Percentiles rank a stretch among this genome's conserved stretches.
Conservation (phyloP, 2,113 vertebrate genomes). For the Pipra filicauda region DNA sequence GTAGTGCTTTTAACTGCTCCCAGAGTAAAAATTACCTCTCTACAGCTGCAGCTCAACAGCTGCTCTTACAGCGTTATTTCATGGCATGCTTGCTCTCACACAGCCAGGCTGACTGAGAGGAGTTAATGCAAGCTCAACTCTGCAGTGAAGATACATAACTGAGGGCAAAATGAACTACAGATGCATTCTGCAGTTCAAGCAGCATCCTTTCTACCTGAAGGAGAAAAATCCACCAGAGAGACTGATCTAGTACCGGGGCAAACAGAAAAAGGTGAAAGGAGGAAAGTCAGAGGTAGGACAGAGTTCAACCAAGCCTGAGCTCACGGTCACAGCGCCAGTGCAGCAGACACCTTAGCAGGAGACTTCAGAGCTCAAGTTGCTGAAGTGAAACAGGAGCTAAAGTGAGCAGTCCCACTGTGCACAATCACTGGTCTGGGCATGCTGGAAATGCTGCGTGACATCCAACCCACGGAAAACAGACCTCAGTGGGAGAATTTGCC, state of each 20-base stretch:
- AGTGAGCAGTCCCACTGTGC: not conserved
- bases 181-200: not conserved
- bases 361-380: not conserved
- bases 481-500: not conserved
- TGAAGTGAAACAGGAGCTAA: not conserved
- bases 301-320: not conserved
- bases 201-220: no score
- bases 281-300: not conserved
- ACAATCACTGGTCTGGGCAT: not conserved
- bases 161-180: not conserved
- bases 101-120: not conserved
- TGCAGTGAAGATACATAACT: not conserved
- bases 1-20: not conserved
- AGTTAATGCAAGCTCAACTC: not conserved
- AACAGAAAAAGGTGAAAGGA: not conserved
- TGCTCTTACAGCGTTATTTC: not conserved
- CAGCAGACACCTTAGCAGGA: not conserved
- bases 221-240: not conserved
- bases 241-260: not conserved
- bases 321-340: not conserved
- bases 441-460: not conserved
- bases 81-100: accelerated
- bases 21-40: not conserved
- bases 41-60: not conserved
- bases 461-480: not conserved